Evolutionary conservation across 1,140 invertebrate genomes (phyloP).

Genomic region (Dendrolimus punctatus): DNA sequence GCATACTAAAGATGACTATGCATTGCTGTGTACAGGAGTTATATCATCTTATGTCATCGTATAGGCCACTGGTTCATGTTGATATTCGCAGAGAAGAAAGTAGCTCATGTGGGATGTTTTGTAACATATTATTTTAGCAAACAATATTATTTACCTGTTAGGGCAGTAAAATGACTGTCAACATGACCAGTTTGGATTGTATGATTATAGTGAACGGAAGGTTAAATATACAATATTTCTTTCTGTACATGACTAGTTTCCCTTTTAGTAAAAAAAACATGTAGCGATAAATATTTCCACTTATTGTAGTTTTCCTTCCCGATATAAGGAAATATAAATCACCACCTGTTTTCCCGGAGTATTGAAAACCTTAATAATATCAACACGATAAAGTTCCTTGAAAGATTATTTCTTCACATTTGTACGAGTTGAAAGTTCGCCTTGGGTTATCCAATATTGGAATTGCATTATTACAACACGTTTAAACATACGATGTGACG

Average conservation of each 20-base stretch:
- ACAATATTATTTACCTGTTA: not conserved
- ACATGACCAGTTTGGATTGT: too few species aligned
- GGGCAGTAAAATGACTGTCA: not conserved
- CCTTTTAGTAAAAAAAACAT: too few species aligned
- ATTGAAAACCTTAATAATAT: too few species aligned
- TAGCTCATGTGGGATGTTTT: constrained; percentile 28
- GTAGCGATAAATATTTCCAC: too few species aligned
- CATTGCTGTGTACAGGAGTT: constrained; percentile 9
- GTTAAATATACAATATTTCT: too few species aligned
- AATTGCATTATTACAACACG: constrained; percentile 17
- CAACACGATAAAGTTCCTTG: too few species aligned
- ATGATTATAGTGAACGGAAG: too few species aligned
- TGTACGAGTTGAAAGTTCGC: not conserved
- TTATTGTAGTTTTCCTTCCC: too few species aligned
- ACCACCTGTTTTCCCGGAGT: too few species aligned
- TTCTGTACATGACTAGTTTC: too few species aligned
- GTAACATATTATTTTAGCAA: constrained; percentile 16
- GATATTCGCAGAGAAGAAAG: constrained; percentile 39
- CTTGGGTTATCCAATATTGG: not conserved
- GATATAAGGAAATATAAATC: too few species aligned
- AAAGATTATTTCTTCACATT: too few species aligned
- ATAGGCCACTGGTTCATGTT: constrained; percentile 31
- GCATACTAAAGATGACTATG: constrained; percentile 5
- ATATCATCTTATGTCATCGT: constrained; percentile 24
- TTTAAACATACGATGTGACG: constrained; percentile 13